Conservation (phyloP, 2,113 vertebrate genomes). For the Hippolais icterina region DNA sequence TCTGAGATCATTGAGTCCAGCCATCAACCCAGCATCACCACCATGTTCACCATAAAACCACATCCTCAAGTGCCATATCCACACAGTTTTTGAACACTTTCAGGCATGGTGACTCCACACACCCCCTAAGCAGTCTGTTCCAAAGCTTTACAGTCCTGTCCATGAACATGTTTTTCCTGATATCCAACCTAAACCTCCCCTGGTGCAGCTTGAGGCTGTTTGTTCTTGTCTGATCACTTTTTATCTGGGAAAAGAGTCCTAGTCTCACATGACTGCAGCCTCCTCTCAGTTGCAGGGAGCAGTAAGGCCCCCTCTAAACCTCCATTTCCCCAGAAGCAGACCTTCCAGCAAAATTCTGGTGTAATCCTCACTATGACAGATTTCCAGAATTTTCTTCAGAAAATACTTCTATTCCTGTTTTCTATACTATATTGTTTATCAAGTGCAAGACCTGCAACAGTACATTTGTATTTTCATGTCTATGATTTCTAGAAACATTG, state of each 20-base stretch:
- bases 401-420: neutral
- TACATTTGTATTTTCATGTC: neutral
- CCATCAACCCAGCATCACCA: neutral
- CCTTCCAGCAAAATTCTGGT: neutral
- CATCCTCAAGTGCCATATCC: neutral
- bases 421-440: neutral
- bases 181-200: neutral
- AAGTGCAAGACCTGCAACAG: neutral
- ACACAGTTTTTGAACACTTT: neutral
- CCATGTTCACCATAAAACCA: neutral
- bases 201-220: neutral
- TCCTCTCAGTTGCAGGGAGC: neutral
- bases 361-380: neutral
- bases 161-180: neutral
- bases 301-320: neutral
- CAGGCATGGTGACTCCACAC: neutral
- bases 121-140: neutral
- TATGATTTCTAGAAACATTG: neutral
- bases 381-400: neutral
- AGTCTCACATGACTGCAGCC: neutral
- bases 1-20: neutral
- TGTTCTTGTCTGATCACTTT: neutral
- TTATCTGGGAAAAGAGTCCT: neutral
- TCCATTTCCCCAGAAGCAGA: neutral
- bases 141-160: neutral